Base-by-base conservation (phyloP, 1,140 invertebrate species). In the Telenomus remus region DNA sequence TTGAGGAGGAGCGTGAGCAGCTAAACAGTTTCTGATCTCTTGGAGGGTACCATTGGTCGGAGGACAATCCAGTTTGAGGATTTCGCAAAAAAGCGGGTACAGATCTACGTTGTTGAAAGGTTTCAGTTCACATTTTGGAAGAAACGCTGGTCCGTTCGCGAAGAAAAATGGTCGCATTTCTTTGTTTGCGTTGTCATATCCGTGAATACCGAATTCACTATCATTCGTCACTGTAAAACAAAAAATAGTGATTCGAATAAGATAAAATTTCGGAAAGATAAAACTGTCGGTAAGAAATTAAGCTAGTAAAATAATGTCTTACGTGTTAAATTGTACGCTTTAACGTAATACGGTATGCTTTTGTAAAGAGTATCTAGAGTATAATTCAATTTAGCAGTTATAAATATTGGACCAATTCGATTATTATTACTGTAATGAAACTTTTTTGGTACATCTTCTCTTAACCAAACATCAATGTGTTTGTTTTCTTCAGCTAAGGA, bases 81-180 rank as follows among this genome's bases (percentile, higher is more conserved):
- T 87, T 76, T 90, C 82, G 74, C 91, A 92, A 81, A 93, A 91
- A n/a, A 94, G 78, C 10, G 91, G 89, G 79, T 91, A 93, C 33
- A 94, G 80, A 80, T 94, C 92, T 1, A 93, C 87, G 70, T 88
- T 92, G 34, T 91, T 81, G 77, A 94, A 93, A 2, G 90, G 90
- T 1, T 89, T 79, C 1, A 90, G 76, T 78, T 87, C 87, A 59
- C 88, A 88, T 19, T 88, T 81, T 48, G 84, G 73, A 73, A 89
- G 86, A 81, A 94, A 91, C 27, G 89, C 86, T 44, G 93, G 93
- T 6, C 93, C 93, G 55, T 87, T 85, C 0, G 92, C 93, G 57
- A 94, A 89, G 76, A 94, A 94, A 68, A 92, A 91, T 19, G 93
- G 90, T 79, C 90, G 89, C 93, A 94, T 94, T 11, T 87, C 84